Base-by-base conservation (phyloP, 1,140 invertebrate genomes). In the Zeugodacus cucurbitae region DNA sequence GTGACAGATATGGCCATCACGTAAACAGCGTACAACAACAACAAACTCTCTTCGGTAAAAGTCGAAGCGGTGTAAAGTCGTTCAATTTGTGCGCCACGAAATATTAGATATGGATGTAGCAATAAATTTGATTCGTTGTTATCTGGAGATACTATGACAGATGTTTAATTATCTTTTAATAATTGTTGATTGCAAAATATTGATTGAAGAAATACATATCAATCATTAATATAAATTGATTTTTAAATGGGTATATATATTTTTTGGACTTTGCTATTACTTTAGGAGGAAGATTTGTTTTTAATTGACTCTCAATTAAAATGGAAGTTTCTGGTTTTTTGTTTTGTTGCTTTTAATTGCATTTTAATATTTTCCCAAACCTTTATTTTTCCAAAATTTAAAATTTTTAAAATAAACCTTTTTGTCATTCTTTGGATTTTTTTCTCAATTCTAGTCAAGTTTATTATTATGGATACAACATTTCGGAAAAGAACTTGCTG, bases 1-100 rank as follows among this genome's bases (percentile, higher is more conserved):
- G 74, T 82, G 74, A 82, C 44, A 82, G 74, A 82, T 82, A 48
- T 82, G 74, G n/a, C 74, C 41, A 82, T 82, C 34, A 78, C 34
- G 41, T 34, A 82, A 48, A 48, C 11, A 20, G 8, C 48, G 11
- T 82, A 29, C 11, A 29, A 48, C 8, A 41, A 82, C 41, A 37
- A 34, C 11, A 29, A 17, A 2, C 48, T 44, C 48, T 26, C 11
- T 82, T 48, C 26, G n/a, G 74, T 48, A 78, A 48, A 78, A 54
- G n/a, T 34, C 11, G 44, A 22, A 48, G 7, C 74, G 74, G 20
- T 6, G 22, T 29, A 82, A 82, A 48, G 44, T n/a, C 74, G 41
- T 14, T 44, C 74, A 82, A 48, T 82, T 82, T 48, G 41, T 20
- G 8, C n/a, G 22, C 7, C n/a, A 48, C 41, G n/a, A 82, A 82